Evolutionary conservation across 2,888 invertebrate genomes (phyloP).

Genomic region (Torymus auratus): DNA sequence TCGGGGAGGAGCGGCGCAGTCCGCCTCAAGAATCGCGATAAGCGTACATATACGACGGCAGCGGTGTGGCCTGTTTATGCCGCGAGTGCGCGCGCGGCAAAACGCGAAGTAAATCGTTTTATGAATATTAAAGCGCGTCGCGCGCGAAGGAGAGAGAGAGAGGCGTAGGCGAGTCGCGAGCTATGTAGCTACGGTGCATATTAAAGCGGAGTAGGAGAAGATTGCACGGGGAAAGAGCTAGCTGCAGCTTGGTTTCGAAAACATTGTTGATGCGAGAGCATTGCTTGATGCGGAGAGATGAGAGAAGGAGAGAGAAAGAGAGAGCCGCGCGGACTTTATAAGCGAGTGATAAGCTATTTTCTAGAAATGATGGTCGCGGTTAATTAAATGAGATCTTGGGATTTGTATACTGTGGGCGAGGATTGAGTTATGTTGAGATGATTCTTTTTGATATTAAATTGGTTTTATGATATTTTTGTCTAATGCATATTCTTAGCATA

Average conservation of each 20-base stretch:
- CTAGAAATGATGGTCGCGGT: too few species aligned
- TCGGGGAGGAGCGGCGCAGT: background rate
- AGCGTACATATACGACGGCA: background rate
- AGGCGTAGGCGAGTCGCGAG: too few species aligned
- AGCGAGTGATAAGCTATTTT: background rate
- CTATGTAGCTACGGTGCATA: background rate
- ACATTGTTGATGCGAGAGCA: background rate
- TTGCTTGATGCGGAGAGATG: too few species aligned
- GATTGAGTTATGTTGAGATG: too few species aligned
- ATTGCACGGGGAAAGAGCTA: too few species aligned
- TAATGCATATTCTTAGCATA: too few species aligned
- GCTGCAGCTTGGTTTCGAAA: background rate
- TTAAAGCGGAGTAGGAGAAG: background rate
- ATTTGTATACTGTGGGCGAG: too few species aligned
- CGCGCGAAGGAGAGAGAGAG: too few species aligned
- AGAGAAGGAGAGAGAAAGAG: too few species aligned
- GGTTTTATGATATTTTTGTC: too few species aligned
- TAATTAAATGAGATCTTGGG: conserved; percentile 8
- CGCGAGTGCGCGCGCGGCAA: background rate
- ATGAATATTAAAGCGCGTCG: conserved; percentile 31
- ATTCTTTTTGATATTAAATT: too few species aligned
- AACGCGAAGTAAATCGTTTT: conserved; percentile 27
- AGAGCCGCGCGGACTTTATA: background rate
- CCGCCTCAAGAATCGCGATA: conserved; percentile 28
- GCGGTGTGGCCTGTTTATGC: background rate